Evolutionary conservation across 2,888 invertebrate genomes (phyloP).

Genomic region (Ptilodon capucinus): DNA sequence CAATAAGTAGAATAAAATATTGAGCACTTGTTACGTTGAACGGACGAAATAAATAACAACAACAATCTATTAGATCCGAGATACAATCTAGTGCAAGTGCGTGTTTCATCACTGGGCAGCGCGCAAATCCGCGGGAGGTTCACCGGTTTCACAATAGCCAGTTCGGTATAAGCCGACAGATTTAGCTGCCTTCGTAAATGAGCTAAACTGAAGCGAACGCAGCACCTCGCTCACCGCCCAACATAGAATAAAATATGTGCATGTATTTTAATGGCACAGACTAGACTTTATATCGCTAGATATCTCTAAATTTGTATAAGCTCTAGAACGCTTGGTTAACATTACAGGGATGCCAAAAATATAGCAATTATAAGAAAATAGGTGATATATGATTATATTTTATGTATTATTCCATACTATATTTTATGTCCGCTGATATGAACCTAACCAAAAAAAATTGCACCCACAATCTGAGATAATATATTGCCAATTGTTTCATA

Average conservation of each 20-base stretch:
- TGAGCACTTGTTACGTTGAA: conserved; percentile 44
- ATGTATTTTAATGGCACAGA: neutral
- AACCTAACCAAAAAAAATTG: too few relatives aligned
- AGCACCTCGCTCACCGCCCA: conserved; percentile 48
- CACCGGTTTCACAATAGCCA: conserved; percentile 55
- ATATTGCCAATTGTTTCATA: neutral
- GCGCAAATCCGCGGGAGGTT: conserved; percentile 61
- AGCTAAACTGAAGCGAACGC: conserved; percentile 60
- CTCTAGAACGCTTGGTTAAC: too few relatives aligned
- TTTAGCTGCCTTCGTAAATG: conserved; percentile 61
- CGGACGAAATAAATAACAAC: conserved; percentile 47
- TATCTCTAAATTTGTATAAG: too few relatives aligned
- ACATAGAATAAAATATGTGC: conserved; percentile 48
- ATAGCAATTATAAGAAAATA: too few relatives aligned
- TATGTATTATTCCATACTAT: too few relatives aligned
- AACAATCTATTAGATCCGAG: conserved; percentile 55
- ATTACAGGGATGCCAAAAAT: too few relatives aligned
- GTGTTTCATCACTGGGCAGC: conserved; percentile 55
- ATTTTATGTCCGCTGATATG: too few relatives aligned
- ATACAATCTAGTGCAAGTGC: conserved; percentile 58
- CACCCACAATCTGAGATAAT: too few relatives aligned
- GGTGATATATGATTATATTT: too few relatives aligned
- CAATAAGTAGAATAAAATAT: conserved; percentile 17
- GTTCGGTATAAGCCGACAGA: conserved; percentile 56
- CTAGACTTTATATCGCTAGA: too few relatives aligned